Conservation (phyloP, 2,797 vertebrate species). For the Pseudopleuronectes americanus region DNA sequence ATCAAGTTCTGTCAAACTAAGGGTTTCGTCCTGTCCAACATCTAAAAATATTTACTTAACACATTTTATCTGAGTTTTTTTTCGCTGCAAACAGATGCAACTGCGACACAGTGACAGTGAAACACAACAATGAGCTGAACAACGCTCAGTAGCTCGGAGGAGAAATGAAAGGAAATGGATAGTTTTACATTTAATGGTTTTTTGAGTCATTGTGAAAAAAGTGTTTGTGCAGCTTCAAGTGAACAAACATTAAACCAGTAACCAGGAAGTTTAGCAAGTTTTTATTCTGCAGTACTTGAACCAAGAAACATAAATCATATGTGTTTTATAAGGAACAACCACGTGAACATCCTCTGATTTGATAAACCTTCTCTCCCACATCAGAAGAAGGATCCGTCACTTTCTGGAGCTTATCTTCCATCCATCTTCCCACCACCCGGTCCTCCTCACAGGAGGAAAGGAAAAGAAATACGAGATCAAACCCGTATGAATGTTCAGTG, state of each 20-base stretch:
- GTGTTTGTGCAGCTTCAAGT: conserved; percentile 6
- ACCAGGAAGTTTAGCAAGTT: not conserved
- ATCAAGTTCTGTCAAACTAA: too few relatives aligned
- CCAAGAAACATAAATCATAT: conserved; percentile 29
- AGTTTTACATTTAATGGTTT: not conserved
- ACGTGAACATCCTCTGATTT: conserved; percentile 29
- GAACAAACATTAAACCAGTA: conserved; percentile 8
- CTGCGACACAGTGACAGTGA: not conserved
- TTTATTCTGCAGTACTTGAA: conserved; percentile 30
- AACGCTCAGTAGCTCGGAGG: not conserved
- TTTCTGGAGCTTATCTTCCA: conserved; percentile 8
- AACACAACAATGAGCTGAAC: conserved; percentile 1
- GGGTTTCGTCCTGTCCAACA: too few relatives aligned
- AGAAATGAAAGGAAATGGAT: not conserved
- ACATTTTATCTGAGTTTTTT: not conserved
- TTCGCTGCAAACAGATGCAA: too few relatives aligned
- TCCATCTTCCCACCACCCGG: conserved; percentile 41
- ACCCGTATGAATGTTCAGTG: conserved; percentile 57
- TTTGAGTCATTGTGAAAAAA: not conserved
- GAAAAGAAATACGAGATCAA: conserved; percentile 56
- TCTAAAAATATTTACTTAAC: too few relatives aligned
- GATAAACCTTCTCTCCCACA: conserved; percentile 18
- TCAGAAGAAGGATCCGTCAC: conserved; percentile 22
- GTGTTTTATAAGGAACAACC: conserved; percentile 18
- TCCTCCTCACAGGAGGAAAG: conserved; percentile 15